A percentile compares a stretch with the other conserved stretches of the same genome.
Evolutionary conservation across 2,797 vertebrate species (phyloP).

Genomic region (Pseudopleuronectes americanus): DNA sequence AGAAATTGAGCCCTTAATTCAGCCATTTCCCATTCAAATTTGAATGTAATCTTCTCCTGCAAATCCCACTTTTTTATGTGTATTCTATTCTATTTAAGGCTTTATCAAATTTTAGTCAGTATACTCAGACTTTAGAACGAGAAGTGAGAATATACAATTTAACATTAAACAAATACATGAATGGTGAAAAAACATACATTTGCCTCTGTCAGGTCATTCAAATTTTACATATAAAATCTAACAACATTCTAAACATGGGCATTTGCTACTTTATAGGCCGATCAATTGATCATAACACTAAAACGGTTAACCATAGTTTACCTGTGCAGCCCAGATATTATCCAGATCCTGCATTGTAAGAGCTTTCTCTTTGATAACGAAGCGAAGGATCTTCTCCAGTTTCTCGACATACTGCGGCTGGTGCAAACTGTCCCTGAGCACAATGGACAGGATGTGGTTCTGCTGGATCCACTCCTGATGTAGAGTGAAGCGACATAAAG

Average conservation of each 20-base stretch:
- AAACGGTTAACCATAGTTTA: conserved; percentile 61
- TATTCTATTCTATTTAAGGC: background rate
- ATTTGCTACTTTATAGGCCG: background rate
- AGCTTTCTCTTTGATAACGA: conserved; percentile 99
- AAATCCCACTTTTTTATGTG: no score
- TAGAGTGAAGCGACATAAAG: conserved; percentile 20
- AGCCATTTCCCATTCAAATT: background rate
- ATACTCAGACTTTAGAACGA: no score
- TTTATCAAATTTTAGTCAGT: background rate
- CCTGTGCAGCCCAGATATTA: conserved; percentile 99
- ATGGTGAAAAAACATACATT: no score
- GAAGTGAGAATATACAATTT: no score
- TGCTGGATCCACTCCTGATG: conserved; percentile 99
- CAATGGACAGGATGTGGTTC: conserved; percentile 98
- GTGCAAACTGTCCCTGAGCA: conserved; percentile 97
- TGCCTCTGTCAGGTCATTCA: no score
- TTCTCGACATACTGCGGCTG: conserved; percentile 99
- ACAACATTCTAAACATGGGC: background rate
- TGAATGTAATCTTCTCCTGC: background rate
- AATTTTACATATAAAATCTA: no score
- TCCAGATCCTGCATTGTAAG: conserved; percentile 98
- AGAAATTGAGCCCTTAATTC: background rate
- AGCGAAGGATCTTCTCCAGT: conserved; percentile 98
- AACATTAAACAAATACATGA: no score
- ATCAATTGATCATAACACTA: background rate